Conservation (phyloP, 2,888 invertebrate genomes). For the Cryptocephalus moraei region DNA sequence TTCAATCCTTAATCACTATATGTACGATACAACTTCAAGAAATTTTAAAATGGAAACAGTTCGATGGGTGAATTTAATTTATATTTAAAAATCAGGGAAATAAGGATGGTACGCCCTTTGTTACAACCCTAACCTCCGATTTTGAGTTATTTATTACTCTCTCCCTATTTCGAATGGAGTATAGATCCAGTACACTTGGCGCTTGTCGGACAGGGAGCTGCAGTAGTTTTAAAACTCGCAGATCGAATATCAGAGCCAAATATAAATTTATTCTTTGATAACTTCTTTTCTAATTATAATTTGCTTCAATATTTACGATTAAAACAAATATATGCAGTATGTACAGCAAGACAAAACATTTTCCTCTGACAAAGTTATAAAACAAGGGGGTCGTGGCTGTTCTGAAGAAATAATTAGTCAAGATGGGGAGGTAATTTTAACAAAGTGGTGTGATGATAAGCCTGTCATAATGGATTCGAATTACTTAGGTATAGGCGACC, state of each 20-base stretch:
- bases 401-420: not conserved
- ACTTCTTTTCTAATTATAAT: not conserved
- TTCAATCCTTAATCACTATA: no score
- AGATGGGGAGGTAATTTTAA: constrained; percentile 7
- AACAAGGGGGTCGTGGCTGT: not conserved
- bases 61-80: no score
- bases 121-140: no score
- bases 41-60: no score
- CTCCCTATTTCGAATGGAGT: no score
- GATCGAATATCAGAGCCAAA: not conserved
- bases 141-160: no score
- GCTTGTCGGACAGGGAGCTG: no score
- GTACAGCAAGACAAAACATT: not conserved
- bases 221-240: not conserved
- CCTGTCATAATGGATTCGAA: constrained; percentile 1
- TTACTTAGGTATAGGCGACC: not conserved
- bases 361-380: no score
- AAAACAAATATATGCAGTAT: not conserved
- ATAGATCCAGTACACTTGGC: no score
- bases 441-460: constrained; percentile 1
- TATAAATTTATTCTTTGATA: not conserved
- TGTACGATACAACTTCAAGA: no score
- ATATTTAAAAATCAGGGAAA: no score
- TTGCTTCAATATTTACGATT: not conserved
- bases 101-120: no score